Percentiles rank a stretch among this genome's conserved stretches.
These are phyloP conservation scores for Sepioteuthis lessoniana DNA, from an alignment of 2,888 invertebrate species.

Conservation along the genomic window DNA sequence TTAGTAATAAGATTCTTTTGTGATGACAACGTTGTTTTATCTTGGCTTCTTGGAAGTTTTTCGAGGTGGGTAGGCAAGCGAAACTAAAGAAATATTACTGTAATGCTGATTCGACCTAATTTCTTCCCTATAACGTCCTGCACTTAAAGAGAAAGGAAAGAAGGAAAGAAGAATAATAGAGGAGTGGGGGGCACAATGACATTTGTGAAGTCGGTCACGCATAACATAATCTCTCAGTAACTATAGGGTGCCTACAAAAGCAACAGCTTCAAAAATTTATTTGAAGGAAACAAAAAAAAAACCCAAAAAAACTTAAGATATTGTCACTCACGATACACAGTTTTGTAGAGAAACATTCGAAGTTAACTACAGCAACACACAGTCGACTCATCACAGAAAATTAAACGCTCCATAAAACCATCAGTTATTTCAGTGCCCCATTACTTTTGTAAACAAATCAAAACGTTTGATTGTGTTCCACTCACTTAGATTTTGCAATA, in stretches of 20 bases:
- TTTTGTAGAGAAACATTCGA: too few species aligned
- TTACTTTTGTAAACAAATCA: too few species aligned
- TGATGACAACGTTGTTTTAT: neutral
- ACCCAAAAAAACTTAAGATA: too few species aligned
- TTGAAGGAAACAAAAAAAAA: too few species aligned
- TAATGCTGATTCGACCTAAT: neutral
- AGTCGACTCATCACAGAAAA: too few species aligned
- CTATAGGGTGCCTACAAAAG: neutral
- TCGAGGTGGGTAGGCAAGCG: neutral
- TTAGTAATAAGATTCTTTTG: neutral
- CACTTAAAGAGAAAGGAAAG: neutral
- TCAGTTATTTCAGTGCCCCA: too few species aligned
- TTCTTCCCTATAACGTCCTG: neutral
- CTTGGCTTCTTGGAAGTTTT: neutral
- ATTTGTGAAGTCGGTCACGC: conserved; percentile 20
- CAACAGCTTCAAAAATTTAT: too few species aligned
- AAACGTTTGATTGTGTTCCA: too few species aligned
- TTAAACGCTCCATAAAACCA: too few species aligned
- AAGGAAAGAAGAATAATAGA: neutral
- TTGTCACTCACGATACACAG: too few species aligned
- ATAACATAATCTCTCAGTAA: neutral
- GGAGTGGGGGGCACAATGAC: neutral
- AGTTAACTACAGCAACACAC: too few species aligned
- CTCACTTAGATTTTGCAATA: too few species aligned
- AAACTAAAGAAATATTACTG: neutral